Evolutionary conservation across 2,888 invertebrate genomes (phyloP), one percentile per base, ranked within the genome.

Genomic region (Chydorus sphaericus): DNA sequence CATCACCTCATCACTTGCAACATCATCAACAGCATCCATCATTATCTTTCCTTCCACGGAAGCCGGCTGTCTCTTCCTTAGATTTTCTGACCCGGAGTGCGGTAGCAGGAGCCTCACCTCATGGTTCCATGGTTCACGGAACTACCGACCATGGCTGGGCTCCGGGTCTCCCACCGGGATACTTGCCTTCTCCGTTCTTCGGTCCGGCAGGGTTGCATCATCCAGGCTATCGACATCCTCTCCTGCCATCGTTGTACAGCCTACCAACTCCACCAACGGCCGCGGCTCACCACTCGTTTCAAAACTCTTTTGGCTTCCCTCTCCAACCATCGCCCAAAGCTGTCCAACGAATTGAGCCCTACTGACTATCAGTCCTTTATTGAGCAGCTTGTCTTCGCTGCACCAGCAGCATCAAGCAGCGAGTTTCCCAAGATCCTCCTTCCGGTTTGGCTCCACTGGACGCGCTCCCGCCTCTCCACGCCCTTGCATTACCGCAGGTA

Each of bases 251-350:
- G 18, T 70, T 77, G 57, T 78, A 78, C 62, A 76, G 77, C 29
- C 61, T 62, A 31, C 62, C 64, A 50, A 63, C 68, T 49, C 51
- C 62, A 14, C 72, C 75, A 7, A 68, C 71, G 4, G 71, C 75
- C 62, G 78, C 78, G 67, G n/a, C n/a, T n/a, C n/a, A n/a, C n/a
- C 52, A 52, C 14, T 85, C 88, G 48, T 90, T 90, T 70, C 90
- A 91, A n/a, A 70, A 87, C 84, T 10, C 74, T 90, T 28, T 74
- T 91, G 67, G 89, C 88, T 3, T 85, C 86, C 65, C 77, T 87
- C 49, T 80, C 83, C 36, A 80, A 78, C 3, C 78, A 79, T 62
- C 66, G 76, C 57, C 77, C 77, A 8, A 52, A 52, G 26, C 36
- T 52, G 16, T 28, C 30, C 31, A 52, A 14, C 36, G 52, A 52